Base-by-base conservation (phyloP, 2,888 invertebrate genomes). In the Arge pagana region DNA sequence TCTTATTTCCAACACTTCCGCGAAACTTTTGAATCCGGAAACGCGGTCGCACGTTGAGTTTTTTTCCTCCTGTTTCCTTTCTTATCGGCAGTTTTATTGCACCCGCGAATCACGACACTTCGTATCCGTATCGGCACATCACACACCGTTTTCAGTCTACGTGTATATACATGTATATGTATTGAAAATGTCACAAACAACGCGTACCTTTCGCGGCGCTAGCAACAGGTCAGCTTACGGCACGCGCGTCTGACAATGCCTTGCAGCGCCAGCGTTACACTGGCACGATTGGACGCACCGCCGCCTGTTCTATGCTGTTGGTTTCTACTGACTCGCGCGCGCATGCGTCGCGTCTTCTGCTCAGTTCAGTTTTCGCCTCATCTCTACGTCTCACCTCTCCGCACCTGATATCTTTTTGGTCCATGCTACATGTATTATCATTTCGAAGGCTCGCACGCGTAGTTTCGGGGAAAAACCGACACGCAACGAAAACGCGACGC, bases 181-280 rank as follows among this genome's bases (percentile, higher is more conserved):
- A 21, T 33, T 45, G 13, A 19, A 35, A 23, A 23, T n/a, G 21
- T 23, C 45, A 45, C 33, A 24, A 35, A 30, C 31, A 33, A 31
- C 35, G 45, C 45, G 33, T 35, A 45, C 45, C 23, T 33, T 33
- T 10, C 21, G 8, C 4, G 31, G 16, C n/a, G 15, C 18, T 16
- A 35, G 24, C 45, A 23, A 45, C 19, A 35, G 45, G 45, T 33
- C 33, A 45, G 21, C 35, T 35, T 23, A 45, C 45, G 24, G 23
- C 45, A 45, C 45, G 45, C 45, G 45, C 45, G n/a, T n/a, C 45
- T 24, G 16, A 3, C 45, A 16, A 45, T 45, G 45, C n/a, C n/a
- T n/a, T n/a, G n/a, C n/a, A n/a, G n/a, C n/a, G 45, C 45, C 45
- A 45, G 45, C 45, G 45, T 33, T 33, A 45, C 45, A 45, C 45